Evolutionary conservation across 2,113 vertebrate species (phyloP).

Genomic region (Centropus unirufus): DNA sequence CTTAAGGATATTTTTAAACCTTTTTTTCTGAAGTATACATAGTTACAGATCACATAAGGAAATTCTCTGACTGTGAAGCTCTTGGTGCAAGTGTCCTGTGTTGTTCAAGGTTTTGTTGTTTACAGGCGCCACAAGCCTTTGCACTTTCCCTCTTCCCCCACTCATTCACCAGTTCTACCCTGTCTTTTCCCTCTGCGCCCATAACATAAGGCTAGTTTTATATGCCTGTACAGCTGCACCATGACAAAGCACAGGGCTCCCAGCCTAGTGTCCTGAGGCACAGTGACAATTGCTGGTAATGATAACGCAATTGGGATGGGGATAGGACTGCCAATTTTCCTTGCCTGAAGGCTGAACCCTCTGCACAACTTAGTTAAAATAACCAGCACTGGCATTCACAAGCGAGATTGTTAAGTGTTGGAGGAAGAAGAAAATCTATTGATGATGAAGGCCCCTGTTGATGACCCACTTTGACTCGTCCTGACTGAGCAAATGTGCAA

Average conservation of each 20-base stretch:
- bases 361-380: not conserved
- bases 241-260: not conserved
- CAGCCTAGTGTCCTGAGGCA: not conserved
- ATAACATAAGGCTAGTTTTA: not conserved
- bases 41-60: not conserved
- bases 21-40: not conserved
- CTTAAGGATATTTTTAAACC: not conserved
- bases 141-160: not conserved
- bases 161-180: not conserved
- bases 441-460: accelerated
- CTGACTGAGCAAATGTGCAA: not conserved
- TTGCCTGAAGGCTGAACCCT: not conserved
- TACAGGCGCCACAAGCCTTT: not conserved
- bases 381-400: accelerated
- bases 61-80: not conserved
- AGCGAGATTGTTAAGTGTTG: not conserved
- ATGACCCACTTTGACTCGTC: not conserved
- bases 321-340: not conserved
- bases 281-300: not conserved
- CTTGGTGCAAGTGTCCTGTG: not conserved
- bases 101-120: not conserved
- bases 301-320: not conserved
- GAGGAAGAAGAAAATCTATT: not conserved
- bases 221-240: not conserved
- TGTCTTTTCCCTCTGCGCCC: not conserved